phyloP scores from a whole-genome alignment of 2,888 invertebrate species.

The Lithophane socia region DNA sequence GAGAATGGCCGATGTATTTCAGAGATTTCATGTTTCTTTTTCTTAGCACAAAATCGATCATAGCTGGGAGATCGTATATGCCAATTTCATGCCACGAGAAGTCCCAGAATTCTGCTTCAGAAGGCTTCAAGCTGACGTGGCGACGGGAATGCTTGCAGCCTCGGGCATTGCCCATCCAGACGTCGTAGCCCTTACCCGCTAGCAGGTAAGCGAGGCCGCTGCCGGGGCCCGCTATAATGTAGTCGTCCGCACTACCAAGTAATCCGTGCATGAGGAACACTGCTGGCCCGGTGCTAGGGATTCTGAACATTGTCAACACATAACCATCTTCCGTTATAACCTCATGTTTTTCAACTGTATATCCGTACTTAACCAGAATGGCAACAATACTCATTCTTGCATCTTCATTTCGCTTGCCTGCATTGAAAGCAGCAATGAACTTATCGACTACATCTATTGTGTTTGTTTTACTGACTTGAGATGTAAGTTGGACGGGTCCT shows the following conservation, averaged over 20 bases:
- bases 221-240: conserved; percentile 76
- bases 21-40: conserved; percentile 87
- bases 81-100: conserved; percentile 96
- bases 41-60: conserved; percentile 92
- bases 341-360: conserved; percentile 73
- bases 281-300: conserved; percentile 75
- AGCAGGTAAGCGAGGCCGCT: conserved; percentile 85
- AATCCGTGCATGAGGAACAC: conserved; percentile 84
- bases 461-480: conserved; percentile 67
- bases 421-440: conserved; percentile 68
- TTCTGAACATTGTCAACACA: conserved; percentile 75
- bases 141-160: conserved; percentile 92
- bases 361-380: conserved; percentile 77
- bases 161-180: conserved; percentile 95
- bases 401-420: conserved; percentile 75
- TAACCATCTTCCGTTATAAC: conserved; percentile 80
- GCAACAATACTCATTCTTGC: conserved; percentile 68
- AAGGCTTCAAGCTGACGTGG: conserved; percentile 84
- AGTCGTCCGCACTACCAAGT: conserved; percentile 81
- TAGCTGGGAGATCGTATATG: conserved; percentile 93
- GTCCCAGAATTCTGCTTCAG: conserved; percentile 90
- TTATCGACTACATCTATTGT: conserved; percentile 65
- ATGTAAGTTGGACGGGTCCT: conserved; percentile 62
- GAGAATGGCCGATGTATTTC: conserved; percentile 93
- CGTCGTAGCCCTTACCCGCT: conserved; percentile 92